A percentile compares a stretch with the other conserved stretches of the same genome.
Evolutionary conservation across 2,797 vertebrate genomes (phyloP).

Genomic region (Thalassophryne amazonica): DNA sequence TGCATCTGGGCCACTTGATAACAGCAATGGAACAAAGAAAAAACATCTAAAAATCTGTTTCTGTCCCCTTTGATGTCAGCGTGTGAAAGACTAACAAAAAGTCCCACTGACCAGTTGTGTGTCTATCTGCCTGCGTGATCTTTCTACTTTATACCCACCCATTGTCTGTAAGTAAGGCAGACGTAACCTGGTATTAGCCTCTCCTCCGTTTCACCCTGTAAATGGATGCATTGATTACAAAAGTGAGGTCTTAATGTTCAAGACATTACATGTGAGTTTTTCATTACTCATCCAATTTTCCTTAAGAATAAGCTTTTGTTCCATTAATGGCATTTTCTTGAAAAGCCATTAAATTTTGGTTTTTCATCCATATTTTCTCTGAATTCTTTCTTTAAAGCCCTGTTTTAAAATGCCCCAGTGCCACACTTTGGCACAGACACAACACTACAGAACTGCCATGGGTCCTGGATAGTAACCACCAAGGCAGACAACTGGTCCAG

Average conservation of each 20-base stretch:
- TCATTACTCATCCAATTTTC: background rate
- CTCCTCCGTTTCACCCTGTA: background rate
- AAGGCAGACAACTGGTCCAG: no score
- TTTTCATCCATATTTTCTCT: background rate
- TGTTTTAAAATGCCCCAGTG: no score
- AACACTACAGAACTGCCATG: no score
- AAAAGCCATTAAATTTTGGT: background rate
- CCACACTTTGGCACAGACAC: no score
- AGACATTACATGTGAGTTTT: background rate
- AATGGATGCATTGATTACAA: background rate
- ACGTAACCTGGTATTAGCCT: background rate
- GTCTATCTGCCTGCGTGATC: conserved; percentile 7
- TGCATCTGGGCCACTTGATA: conserved; percentile 11
- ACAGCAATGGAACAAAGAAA: conserved; percentile 32
- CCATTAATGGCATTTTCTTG: background rate
- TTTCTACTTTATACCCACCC: conserved; percentile 12
- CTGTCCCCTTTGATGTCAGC: conserved; percentile 42
- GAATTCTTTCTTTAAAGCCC: background rate
- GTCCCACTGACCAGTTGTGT: conserved; percentile 15
- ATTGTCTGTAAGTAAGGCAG: conserved; percentile 7
- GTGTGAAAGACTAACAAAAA: conserved; percentile 36
- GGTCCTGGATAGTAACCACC: no score
- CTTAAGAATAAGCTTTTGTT: background rate
- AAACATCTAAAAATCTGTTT: conserved; percentile 46
- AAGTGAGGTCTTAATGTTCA: background rate